These are phyloP conservation scores for Harpalus rubripes DNA, from an alignment of 2,888 invertebrate species.

Conservation along the genomic window DNA sequence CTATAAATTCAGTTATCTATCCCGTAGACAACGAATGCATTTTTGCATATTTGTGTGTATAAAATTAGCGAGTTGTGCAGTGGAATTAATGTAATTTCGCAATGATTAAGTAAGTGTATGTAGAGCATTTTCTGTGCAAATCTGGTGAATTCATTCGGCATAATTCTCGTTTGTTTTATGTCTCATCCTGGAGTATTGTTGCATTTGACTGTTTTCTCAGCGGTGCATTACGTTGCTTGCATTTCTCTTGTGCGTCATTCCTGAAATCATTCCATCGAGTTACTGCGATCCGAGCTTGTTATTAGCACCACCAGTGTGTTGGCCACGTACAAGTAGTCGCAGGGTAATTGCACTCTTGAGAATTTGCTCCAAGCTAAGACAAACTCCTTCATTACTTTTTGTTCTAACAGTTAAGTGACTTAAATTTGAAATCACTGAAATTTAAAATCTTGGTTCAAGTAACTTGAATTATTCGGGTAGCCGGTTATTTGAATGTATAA, in stretches of 20 bases:
- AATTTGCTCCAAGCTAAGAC: not conserved
- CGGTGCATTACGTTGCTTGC: conserved; percentile 34
- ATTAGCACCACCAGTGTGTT: conserved; percentile 5
- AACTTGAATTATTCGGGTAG: too few relatives aligned
- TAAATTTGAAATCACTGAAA: too few relatives aligned
- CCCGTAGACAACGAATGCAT: not conserved
- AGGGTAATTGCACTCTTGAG: not conserved
- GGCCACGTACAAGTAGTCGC: not conserved
- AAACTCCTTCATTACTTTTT: not conserved
- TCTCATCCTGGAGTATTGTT: conserved; percentile 34
- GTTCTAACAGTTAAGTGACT: too few relatives aligned
- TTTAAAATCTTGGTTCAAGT: too few relatives aligned
- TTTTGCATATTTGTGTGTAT: conserved; percentile 19
- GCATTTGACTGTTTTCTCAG: conserved; percentile 39
- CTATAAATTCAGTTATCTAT: conserved; percentile 35
- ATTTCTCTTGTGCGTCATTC: conserved; percentile 47
- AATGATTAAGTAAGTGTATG: conserved; percentile 51
- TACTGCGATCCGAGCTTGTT: conserved; percentile 13
- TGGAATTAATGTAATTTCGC: conserved; percentile 54
- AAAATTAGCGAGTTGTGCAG: conserved; percentile 49
- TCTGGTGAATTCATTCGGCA: conserved; percentile 43
- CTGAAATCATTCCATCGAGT: conserved; percentile 35
- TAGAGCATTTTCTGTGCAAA: conserved; percentile 49
- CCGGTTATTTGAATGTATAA: too few relatives aligned
- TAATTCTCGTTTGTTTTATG: conserved; percentile 47